Evolutionary conservation across 2,113 vertebrate genomes (phyloP).

Genomic region (Osmerus eperlanus): DNA sequence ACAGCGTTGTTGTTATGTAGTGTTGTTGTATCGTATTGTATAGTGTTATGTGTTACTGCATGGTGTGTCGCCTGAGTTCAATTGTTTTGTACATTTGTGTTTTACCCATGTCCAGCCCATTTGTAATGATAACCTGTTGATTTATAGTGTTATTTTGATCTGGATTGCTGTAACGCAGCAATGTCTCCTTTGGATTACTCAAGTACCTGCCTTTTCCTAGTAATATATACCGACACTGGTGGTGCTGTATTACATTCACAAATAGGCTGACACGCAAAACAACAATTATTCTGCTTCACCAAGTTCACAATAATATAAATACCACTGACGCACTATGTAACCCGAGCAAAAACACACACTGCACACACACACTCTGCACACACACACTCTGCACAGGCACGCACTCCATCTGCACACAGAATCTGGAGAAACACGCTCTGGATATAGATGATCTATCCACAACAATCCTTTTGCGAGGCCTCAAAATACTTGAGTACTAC

Average conservation of each 20-base stretch:
- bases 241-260: slow-evolving; percentile 41
- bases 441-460: background rate
- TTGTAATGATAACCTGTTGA: no score
- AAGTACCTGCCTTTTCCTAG: slow-evolving; percentile 1
- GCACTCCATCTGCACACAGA: background rate
- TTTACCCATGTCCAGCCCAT: no score
- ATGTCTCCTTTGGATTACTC: no score
- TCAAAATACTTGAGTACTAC: no score
- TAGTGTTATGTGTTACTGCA: no score
- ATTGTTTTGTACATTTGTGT: no score
- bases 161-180: no score
- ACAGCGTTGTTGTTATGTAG: no score
- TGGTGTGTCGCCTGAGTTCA: no score
- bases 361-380: background rate
- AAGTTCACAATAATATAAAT: slow-evolving; percentile 15
- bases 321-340: slow-evolving; percentile 45
- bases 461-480: background rate
- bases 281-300: slow-evolving; percentile 37
- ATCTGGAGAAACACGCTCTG: no score
- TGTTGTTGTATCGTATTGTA: no score
- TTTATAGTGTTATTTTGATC: no score
- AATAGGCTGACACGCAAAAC: slow-evolving; percentile 48
- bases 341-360: slow-evolving; percentile 4
- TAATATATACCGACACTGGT: slow-evolving; percentile 1
- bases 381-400: background rate